These are phyloP conservation scores for Eupithecia vulgata DNA, from an alignment of 2,888 invertebrate species.

Conservation along the genomic window DNA sequence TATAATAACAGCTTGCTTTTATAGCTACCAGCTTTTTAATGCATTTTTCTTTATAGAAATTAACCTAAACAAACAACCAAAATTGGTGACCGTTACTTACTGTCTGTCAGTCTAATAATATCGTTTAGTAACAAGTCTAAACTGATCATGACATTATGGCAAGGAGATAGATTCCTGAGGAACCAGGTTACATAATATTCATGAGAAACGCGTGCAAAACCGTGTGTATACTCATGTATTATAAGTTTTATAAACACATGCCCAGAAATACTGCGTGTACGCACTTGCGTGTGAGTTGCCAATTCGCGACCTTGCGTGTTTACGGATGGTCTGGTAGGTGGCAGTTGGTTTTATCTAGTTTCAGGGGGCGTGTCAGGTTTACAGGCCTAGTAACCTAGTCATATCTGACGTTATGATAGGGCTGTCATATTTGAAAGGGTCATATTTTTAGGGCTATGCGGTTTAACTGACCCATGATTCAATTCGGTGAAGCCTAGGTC, in stretches of 20 bases:
- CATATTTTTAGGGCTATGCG: neutral
- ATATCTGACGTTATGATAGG: neutral
- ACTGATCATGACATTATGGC: neutral
- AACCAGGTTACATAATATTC: neutral
- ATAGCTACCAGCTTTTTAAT: neutral
- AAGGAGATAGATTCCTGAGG: neutral
- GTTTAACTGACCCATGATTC: neutral
- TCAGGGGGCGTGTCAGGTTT: constrained; percentile 7
- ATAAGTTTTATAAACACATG: constrained; percentile 26
- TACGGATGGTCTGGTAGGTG: constrained; percentile 35
- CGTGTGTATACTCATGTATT: neutral
- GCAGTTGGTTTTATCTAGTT: constrained; percentile 14
- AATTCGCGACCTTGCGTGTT: constrained; percentile 36
- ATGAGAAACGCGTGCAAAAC: neutral
- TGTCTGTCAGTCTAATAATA: neutral
- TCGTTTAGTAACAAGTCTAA: neutral
- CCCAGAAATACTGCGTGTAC: constrained; percentile 32
- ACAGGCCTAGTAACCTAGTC: neutral
- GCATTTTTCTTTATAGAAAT: neutral
- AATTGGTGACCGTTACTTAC: neutral
- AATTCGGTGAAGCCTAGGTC: neutral
- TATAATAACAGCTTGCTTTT: neutral
- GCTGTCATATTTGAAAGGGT: neutral
- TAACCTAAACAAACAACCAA: neutral
- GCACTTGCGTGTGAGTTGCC: constrained; percentile 20